A percentile compares a stretch with the other conserved stretches of the same genome.
These are phyloP conservation scores for Zaprionus davidi DNA, from an alignment of 1,140 invertebrate species.

Conservation along the genomic window DNA sequence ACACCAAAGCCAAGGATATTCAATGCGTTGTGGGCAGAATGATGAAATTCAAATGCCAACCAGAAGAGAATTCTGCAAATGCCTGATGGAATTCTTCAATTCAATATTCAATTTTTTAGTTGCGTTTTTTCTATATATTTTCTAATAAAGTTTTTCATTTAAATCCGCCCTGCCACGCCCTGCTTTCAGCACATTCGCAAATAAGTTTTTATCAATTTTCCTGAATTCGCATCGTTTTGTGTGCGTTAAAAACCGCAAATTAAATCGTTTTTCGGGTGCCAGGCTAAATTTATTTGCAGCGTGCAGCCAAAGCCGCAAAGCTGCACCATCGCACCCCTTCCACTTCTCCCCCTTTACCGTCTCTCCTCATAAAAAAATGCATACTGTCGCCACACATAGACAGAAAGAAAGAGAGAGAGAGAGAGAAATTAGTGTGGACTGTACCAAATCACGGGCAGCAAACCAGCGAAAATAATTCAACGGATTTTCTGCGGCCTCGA, in stretches of 20 bases:
- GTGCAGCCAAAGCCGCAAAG: conserved; percentile 46
- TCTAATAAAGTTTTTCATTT: conserved; percentile 23
- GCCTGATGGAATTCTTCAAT: neutral
- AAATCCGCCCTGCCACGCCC: neutral
- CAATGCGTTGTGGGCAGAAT: neutral
- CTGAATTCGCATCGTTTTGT: conserved; percentile 35
- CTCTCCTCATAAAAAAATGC: conserved; percentile 19
- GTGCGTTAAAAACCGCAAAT: conserved; percentile 75
- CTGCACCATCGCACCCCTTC: conserved; percentile 15
- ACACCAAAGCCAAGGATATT: neutral
- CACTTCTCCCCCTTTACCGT: neutral
- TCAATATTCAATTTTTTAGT: neutral
- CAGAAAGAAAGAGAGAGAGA: neutral
- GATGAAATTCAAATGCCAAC: neutral
- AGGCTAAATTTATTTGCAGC: conserved; percentile 73
- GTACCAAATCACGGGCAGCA: conserved; percentile 56
- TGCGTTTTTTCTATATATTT: neutral
- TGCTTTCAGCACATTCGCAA: conserved; percentile 31
- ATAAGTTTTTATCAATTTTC: conserved; percentile 73
- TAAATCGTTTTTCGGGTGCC: conserved; percentile 69
- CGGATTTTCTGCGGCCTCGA: conserved; percentile 65
- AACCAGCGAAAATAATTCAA: conserved; percentile 71
- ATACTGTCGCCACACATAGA: conserved; percentile 10
- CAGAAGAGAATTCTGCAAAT: neutral
- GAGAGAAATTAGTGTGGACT: conserved; percentile 56